phyloP scores from a whole-genome alignment of 2,888 invertebrate species.

The Orthonychiurus folsomi region DNA sequence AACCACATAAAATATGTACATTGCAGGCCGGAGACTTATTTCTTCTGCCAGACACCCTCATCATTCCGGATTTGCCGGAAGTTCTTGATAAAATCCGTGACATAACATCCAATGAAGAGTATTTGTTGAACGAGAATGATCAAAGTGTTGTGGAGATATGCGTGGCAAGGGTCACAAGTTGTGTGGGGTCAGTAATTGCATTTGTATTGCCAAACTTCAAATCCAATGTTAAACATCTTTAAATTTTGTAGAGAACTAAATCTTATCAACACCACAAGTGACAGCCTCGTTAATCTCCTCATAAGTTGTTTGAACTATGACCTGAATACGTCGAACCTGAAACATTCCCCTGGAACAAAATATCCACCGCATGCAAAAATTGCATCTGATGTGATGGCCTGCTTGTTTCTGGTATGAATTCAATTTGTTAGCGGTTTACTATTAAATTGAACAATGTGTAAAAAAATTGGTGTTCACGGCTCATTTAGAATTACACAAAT shows the following conservation, averaged over 20 bases:
- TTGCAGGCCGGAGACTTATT: constrained; percentile 78
- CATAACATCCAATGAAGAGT: constrained; percentile 73
- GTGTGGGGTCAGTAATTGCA: constrained; percentile 15
- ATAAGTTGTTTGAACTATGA: constrained; percentile 84
- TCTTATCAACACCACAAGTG: constrained; percentile 9
- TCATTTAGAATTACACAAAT: constrained; percentile 63
- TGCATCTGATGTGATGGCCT: constrained; percentile 87
- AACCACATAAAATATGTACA: not conserved
- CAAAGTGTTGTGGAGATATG: constrained; percentile 93
- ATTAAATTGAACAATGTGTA: too few relatives aligned
- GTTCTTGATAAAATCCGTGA: constrained; percentile 55
- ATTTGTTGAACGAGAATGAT: constrained; percentile 77
- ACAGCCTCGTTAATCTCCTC: constrained; percentile 65
- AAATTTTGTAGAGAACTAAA: constrained; percentile 8
- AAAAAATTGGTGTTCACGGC: too few relatives aligned
- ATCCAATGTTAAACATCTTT: constrained; percentile 2
- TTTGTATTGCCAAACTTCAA: not conserved
- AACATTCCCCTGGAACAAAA: constrained; percentile 10
- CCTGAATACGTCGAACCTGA: too few relatives aligned
- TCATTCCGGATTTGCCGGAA: constrained; percentile 73
- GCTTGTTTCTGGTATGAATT: constrained; percentile 73
- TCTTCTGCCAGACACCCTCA: constrained; percentile 73
- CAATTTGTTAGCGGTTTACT: not conserved
- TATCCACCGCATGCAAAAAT: constrained; percentile 92
- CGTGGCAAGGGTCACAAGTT: constrained; percentile 77